Percentiles rank a stretch among this genome's conserved stretches.
Conservation (phyloP, 2,888 invertebrate species). For the Lacanobia wlatinum region DNA sequence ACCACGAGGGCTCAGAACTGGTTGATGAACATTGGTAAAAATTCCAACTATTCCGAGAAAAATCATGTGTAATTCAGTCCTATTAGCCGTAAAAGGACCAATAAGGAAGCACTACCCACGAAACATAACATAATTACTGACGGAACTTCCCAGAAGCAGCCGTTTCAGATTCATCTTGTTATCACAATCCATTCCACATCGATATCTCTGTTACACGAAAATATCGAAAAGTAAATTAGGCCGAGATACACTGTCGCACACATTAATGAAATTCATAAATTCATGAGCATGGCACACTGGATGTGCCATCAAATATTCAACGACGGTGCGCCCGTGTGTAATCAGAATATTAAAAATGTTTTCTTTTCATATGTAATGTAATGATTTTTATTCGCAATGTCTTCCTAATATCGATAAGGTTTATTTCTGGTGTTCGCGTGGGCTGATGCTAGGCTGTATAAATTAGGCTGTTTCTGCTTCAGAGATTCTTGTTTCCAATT, state of each 20-base stretch:
- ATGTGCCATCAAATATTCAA: slow-evolving; percentile 77
- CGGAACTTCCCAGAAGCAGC: slow-evolving; percentile 6
- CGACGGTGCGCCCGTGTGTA: slow-evolving; percentile 66
- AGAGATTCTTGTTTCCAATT: slow-evolving; percentile 4
- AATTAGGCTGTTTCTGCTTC: slow-evolving; percentile 4
- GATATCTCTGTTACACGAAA: slow-evolving; percentile 55
- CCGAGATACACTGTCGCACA: slow-evolving; percentile 62
- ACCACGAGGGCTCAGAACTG: neutral
- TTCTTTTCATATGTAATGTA: slow-evolving; percentile 70
- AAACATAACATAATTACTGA: slow-evolving; percentile 20
- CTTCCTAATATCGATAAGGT: slow-evolving; percentile 34
- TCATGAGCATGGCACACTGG: slow-evolving; percentile 70
- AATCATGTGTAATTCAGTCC: neutral
- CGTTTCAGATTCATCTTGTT: slow-evolving; percentile 2
- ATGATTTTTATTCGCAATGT: slow-evolving; percentile 54
- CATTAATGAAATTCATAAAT: slow-evolving; percentile 83
- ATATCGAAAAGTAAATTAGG: slow-evolving; percentile 67
- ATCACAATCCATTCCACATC: slow-evolving; percentile 44
- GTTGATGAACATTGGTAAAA: neutral
- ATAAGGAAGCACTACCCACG: slow-evolving; percentile 15
- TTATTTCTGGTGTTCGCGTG: slow-evolving; percentile 33
- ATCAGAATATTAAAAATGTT: slow-evolving; percentile 81
- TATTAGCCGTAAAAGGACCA: slow-evolving; percentile 5
- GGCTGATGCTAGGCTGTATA: slow-evolving; percentile 11
- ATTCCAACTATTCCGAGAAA: neutral